Evolutionary conservation across 2,797 vertebrate species (phyloP).

Genomic region (Paratrypauchen microcephalus): DNA sequence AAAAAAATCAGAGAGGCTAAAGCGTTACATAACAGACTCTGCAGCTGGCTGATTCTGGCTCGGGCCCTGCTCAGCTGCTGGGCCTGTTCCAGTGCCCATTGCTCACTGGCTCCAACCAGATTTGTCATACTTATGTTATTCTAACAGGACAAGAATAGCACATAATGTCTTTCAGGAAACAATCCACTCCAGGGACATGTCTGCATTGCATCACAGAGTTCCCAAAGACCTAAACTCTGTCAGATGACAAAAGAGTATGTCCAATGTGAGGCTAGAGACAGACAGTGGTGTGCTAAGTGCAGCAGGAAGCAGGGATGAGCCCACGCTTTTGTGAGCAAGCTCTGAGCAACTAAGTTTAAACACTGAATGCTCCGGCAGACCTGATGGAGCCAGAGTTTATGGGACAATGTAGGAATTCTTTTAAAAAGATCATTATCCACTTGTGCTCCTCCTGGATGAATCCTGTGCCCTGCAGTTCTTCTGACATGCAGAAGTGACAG

Average conservation of each 20-base stretch:
- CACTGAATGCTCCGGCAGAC: constrained; percentile 61
- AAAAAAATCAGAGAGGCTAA: constrained; percentile 17
- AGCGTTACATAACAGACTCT: constrained; percentile 16
- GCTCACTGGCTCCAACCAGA: constrained; percentile 30
- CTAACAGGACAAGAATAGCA: constrained; percentile 52
- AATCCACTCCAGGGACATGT: constrained; percentile 36
- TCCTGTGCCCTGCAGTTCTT: not conserved
- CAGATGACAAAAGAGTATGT: constrained; percentile 37
- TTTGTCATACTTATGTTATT: constrained; percentile 51
- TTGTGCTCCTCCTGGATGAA: constrained; percentile 26
- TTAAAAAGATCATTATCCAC: constrained; percentile 47
- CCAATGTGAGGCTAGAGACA: constrained; percentile 23
- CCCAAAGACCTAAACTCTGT: constrained; percentile 44
- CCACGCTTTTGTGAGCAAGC: constrained; percentile 37
- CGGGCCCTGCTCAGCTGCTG: constrained; percentile 29
- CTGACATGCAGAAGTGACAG: not conserved
- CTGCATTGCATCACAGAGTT: constrained; percentile 51
- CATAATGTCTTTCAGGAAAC: constrained; percentile 57
- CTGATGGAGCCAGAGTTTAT: constrained; percentile 65
- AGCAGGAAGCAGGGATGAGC: constrained; percentile 32
- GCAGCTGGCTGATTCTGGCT: constrained; percentile 33
- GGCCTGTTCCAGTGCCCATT: constrained; percentile 41
- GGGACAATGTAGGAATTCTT: constrained; percentile 40
- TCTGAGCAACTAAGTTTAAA: constrained; percentile 65
- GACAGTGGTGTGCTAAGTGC: constrained; percentile 23